These are phyloP conservation scores for Exocentrus adspersus DNA, from an alignment of 2,888 invertebrate species.

Conservation along the genomic window DNA sequence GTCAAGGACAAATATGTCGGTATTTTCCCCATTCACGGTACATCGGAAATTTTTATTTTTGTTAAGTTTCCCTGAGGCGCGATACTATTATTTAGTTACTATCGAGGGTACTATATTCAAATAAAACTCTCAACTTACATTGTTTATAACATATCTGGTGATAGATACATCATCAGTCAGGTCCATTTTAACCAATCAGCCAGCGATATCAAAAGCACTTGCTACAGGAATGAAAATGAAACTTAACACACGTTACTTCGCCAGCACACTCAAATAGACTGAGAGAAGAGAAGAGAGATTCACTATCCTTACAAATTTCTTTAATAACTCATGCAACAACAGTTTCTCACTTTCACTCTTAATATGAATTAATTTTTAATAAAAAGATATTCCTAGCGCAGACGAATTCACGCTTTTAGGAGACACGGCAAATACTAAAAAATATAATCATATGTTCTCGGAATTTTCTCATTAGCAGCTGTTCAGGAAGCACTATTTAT, in stretches of 20 bases:
- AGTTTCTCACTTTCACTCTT: too few species aligned
- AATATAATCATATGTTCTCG: not conserved
- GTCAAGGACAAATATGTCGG: too few species aligned
- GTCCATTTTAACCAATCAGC: not conserved
- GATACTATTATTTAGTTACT: too few species aligned
- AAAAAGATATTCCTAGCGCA: too few species aligned
- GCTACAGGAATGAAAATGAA: not conserved
- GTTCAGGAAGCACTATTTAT: not conserved
- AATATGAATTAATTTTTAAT: too few species aligned
- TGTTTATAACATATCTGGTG: not conserved
- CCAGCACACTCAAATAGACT: conserved; percentile 4
- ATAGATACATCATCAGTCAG: not conserved
- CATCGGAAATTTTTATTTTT: too few species aligned
- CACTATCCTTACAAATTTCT: not conserved
- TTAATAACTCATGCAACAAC: not conserved
- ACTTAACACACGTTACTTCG: not conserved
- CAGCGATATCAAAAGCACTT: not conserved
- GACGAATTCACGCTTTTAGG: too few species aligned
- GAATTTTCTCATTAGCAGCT: not conserved
- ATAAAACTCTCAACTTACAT: too few species aligned
- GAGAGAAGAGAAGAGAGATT: conserved; percentile 1
- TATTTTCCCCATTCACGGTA: too few species aligned
- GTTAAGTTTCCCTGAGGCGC: too few species aligned
- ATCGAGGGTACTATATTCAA: too few species aligned
- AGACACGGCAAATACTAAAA: not conserved